These are phyloP conservation scores for Microdon myrmicae DNA, from an alignment of 2,888 invertebrate genomes.

Conservation along the genomic window DNA sequence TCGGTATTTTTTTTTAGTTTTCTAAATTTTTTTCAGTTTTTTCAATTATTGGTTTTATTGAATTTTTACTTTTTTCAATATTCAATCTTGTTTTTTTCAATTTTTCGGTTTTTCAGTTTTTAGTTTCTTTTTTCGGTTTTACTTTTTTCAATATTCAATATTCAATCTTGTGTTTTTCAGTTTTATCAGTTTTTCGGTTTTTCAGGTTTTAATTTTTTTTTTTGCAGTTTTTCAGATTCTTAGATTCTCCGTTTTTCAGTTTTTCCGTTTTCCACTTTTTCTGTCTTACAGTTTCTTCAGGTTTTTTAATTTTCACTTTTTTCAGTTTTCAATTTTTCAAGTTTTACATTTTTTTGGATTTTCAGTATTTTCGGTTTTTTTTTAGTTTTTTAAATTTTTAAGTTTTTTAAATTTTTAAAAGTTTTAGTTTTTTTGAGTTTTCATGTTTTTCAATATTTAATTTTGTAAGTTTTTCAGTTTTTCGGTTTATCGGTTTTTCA, in stretches of 20 bases:
- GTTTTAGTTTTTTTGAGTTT: neutral
- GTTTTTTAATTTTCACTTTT: constrained; percentile 30
- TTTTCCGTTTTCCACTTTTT: constrained; percentile 18
- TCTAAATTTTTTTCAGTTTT: neutral
- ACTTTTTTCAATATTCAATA: neutral
- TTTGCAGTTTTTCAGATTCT: constrained; percentile 16
- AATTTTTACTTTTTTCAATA: neutral
- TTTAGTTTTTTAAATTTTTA: too few relatives aligned
- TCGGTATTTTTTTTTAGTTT: too few relatives aligned
- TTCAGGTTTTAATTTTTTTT: constrained; percentile 27
- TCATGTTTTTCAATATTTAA: neutral
- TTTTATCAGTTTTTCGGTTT: constrained; percentile 9
- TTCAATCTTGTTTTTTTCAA: neutral
- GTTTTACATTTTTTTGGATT: too few relatives aligned
- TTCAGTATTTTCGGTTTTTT: too few relatives aligned
- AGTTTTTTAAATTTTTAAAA: neutral
- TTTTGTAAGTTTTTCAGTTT: neutral
- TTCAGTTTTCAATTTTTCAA: too few relatives aligned
- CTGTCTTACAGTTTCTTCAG: constrained; percentile 23
- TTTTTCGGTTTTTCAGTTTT: neutral
- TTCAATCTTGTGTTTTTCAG: neutral
- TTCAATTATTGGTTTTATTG: neutral
- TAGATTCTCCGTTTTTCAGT: too few relatives aligned
- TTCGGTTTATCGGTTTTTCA: neutral
- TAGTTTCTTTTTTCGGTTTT: neutral